phyloP scores from a whole-genome alignment of 2,113 vertebrate genomes.

The Mormoops blainvillei region DNA sequence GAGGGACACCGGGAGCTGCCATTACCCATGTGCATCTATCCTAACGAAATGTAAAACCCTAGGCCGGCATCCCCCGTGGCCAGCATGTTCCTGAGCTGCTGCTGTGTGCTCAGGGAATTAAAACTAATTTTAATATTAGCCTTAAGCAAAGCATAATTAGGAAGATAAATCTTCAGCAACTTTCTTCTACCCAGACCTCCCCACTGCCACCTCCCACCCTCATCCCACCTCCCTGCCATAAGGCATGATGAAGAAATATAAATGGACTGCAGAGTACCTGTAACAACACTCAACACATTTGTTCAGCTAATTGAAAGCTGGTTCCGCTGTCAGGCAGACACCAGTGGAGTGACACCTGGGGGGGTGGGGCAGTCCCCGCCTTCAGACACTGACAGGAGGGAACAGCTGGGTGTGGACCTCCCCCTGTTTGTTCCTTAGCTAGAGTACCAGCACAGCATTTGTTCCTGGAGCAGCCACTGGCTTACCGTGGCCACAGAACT shows the following conservation, averaged over 20 bases:
- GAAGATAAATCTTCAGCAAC: constrained; percentile 67
- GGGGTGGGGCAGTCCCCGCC: not conserved
- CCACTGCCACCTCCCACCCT: not conserved
- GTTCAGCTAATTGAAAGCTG: constrained; percentile 34
- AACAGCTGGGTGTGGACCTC: not conserved
- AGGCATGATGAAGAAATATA: constrained; percentile 20
- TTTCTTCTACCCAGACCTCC: constrained; percentile 37
- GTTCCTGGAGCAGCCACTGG: not conserved
- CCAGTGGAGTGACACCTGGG: not conserved
- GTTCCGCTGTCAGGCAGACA: not conserved
- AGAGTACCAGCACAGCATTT: not conserved
- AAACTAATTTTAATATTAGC: constrained; percentile 72
- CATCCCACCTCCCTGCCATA: constrained; percentile 25
- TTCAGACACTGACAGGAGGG: not conserved
- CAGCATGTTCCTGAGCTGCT: constrained; percentile 49
- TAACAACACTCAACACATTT: not conserved
- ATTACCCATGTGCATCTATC: not conserved
- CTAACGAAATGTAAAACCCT: constrained; percentile 44
- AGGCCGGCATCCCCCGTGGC: not conserved
- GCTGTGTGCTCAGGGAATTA: constrained; percentile 58
- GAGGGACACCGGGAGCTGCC: not conserved
- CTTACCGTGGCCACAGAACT: not conserved
- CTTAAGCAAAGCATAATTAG: constrained; percentile 72
- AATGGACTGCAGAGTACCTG: constrained; percentile 12
- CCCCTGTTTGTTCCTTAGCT: not conserved